Evolutionary conservation across 2,113 vertebrate species (phyloP), one percentile per base, ranked within the genome.

Genomic region (Microtus richardsoni): DNA sequence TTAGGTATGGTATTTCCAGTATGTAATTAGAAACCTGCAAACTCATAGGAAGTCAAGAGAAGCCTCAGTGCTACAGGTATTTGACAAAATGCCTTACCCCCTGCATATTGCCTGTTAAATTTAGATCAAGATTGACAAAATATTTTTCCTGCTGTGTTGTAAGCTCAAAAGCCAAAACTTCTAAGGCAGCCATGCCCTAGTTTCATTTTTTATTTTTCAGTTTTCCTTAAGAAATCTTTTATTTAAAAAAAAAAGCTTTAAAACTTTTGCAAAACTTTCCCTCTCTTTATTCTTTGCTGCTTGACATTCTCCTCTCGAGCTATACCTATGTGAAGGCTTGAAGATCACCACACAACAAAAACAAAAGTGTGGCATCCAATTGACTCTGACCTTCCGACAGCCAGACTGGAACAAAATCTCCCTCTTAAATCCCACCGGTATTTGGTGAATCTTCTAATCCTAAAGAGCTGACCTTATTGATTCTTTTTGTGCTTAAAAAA

Each of bases 1-100:
- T 97, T 96, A 97, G 70, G 74, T 92, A 94, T 91, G 36, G 62
- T 97, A 94, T 92, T 97, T 97, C 88, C 95, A 54, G 49, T 89
- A 96, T 75, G n/a, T 95, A 97, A 96, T 98, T 96, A 98, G 91
- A 96, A 78, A 98, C 74, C 93, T 97, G 73, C 54, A 85, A 91
- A 94, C 68, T 89, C 62, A 71, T 49, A 91, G 39, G 71, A 95
- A 97, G 95, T 14, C 7, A 44, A 70, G 78, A 96, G 77, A 95
- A 95, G 70, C 52, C 54, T 96, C 60, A 88, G 95, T 88, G 92
- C 66, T 83, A 94, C 10, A 96, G 80, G 73, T 80, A 83, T 91
- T 95, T 97, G 91, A 96, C 77, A 97, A 96, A 95, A 93, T 91
- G 49, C 66, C 88, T 91, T 95, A 28, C 70, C 93, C 90, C 91